Percentiles rank a stretch among this genome's conserved stretches.
Evolutionary conservation across 2,888 invertebrate species (phyloP).

Genomic region (Heteropelma amictum): DNA sequence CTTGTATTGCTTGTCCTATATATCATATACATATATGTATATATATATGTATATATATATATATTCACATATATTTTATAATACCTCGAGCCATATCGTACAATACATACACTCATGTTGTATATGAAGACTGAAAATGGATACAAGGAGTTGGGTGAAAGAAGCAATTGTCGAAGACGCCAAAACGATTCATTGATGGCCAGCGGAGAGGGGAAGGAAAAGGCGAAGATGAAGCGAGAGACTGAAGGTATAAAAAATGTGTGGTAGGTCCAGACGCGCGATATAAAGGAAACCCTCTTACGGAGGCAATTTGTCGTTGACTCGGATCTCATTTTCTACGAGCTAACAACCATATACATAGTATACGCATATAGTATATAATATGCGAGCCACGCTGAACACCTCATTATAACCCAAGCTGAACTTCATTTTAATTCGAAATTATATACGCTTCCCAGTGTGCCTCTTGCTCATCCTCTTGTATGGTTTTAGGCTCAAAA

Average conservation of each 20-base stretch:
- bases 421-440: slow-evolving; percentile 70
- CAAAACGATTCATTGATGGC: slow-evolving; percentile 15
- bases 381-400: slow-evolving; percentile 57
- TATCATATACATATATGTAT: slow-evolving; percentile 1
- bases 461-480: slow-evolving; percentile 50
- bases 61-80: not conserved
- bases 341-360: slow-evolving; percentile 29
- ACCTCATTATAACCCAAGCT: slow-evolving; percentile 67
- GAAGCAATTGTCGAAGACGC: slow-evolving; percentile 29
- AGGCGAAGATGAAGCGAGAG: not conserved
- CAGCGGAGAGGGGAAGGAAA: not conserved
- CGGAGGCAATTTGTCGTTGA: slow-evolving; percentile 70
- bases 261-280: slow-evolving; percentile 36
- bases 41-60: not conserved
- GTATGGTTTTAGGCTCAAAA: slow-evolving; percentile 18
- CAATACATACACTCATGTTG: no score
- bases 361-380: slow-evolving; percentile 44
- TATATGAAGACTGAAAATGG: no score
- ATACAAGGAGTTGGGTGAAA: slow-evolving; percentile 20
- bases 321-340: slow-evolving; percentile 69
- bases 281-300: slow-evolving; percentile 60
- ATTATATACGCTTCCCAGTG: no score
- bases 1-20: slow-evolving; percentile 35
- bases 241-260: slow-evolving; percentile 1
- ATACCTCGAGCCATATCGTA: no score